These are phyloP conservation scores for Cistogaster globosa DNA, from an alignment of 2,888 invertebrate species.

Conservation along the genomic window DNA sequence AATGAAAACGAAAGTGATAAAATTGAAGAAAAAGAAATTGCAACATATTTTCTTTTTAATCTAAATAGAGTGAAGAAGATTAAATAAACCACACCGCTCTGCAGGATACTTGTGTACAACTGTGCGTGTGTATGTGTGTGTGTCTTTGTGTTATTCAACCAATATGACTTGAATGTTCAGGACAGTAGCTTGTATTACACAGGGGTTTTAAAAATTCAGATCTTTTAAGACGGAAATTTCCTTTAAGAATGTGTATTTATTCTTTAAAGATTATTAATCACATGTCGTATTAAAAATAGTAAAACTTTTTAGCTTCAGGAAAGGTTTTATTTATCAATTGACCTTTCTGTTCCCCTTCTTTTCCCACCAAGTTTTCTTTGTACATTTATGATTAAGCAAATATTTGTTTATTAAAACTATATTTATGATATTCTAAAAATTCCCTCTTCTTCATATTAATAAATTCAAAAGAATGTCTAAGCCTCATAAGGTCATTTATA, in stretches of 20 bases:
- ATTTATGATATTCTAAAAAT: background rate
- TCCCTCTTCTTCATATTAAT: background rate
- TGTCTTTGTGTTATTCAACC: background rate
- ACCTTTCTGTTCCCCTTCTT: too few relatives aligned
- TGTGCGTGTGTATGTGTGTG: background rate
- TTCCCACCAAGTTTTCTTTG: background rate
- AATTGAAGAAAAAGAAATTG: constrained; percentile 17
- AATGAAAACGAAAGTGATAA: constrained; percentile 3
- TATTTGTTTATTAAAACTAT: background rate
- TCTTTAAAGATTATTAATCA: background rate
- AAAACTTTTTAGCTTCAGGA: background rate
- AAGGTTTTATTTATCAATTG: background rate
- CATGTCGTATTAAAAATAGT: background rate
- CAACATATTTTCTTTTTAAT: background rate
- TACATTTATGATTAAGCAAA: background rate
- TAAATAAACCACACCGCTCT: constrained; percentile 43
- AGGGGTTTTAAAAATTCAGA: background rate
- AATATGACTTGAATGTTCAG: constrained; percentile 14
- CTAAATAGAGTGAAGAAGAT: constrained; percentile 23
- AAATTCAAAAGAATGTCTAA: background rate
- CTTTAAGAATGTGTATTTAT: background rate
- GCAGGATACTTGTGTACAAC: constrained; percentile 12
- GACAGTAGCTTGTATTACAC: constrained; percentile 30
- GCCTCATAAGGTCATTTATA: background rate
- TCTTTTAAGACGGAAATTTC: background rate